These are phyloP conservation scores for Flexamia atlantica DNA, from an alignment of 2,888 invertebrate species.

Conservation along the genomic window DNA sequence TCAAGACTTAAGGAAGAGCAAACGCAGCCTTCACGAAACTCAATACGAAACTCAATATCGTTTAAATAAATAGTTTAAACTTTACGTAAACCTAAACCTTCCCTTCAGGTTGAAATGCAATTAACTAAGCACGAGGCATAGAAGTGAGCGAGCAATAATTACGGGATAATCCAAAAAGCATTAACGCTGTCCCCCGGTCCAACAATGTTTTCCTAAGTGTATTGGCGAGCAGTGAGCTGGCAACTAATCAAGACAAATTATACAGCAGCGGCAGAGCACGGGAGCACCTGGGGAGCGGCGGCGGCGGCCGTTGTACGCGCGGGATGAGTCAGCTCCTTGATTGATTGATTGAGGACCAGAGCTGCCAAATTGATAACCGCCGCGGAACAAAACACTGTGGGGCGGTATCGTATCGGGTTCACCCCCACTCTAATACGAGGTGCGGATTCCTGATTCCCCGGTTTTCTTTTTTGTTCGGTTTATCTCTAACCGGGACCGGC, in stretches of 20 bases:
- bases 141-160: not conserved
- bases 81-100: no score
- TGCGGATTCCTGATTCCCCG: constrained; percentile 20
- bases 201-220: not conserved
- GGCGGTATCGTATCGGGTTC: constrained; percentile 18
- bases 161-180: not conserved
- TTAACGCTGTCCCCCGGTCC: not conserved
- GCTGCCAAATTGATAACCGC: constrained; percentile 18
- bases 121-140: no score
- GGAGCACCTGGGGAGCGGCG: not conserved
- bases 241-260: constrained; percentile 54
- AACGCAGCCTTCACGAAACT: no score
- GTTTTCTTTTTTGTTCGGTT: not conserved
- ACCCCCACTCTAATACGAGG: constrained; percentile 1
- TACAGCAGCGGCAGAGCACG: not conserved
- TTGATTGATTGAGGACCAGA: constrained; percentile 40
- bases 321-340: constrained; percentile 43
- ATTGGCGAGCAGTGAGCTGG: constrained; percentile 6
- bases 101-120: no score
- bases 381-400: constrained; percentile 14
- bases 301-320: not conserved
- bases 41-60: no score
- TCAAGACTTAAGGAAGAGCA: no score
- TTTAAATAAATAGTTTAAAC: no score
- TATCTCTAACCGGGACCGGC: not conserved